A percentile compares a stretch with the other conserved stretches of the same genome.
Evolutionary conservation across 2,113 vertebrate genomes (phyloP).

Genomic region (Urocolius indicus): DNA sequence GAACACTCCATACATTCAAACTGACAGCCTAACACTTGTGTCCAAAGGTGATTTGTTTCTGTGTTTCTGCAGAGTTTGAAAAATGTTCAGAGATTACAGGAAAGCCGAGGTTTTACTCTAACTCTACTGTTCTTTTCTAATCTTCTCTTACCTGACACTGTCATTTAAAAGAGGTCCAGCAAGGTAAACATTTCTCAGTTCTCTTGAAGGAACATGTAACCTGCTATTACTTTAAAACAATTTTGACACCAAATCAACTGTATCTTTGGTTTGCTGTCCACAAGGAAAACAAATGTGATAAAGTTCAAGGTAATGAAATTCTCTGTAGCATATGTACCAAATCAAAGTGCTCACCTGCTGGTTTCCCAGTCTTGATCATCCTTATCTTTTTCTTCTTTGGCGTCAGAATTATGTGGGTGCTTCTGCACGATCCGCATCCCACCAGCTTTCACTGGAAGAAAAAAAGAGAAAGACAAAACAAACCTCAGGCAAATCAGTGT

Average conservation of each 20-base stretch:
- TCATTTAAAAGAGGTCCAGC: not conserved
- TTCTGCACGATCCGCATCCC: constrained; percentile 99
- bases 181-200: not conserved
- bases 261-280: not conserved
- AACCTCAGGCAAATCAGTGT: not conserved
- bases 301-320: not conserved
- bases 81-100: not conserved
- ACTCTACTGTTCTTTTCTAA: not conserved
- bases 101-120: not conserved
- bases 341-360: constrained; percentile 81
- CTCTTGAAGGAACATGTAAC: fast-evolving
- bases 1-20: fast-evolving
- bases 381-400: constrained; percentile 85
- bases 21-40: not conserved
- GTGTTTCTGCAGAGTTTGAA: not conserved
- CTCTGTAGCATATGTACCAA: not conserved
- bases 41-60: not conserved
- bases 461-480: constrained; percentile 6
- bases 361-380: constrained; percentile 92
- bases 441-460: constrained; percentile 90
- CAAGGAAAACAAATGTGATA: not conserved
- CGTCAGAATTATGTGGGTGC: constrained; percentile 83
- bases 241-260: not conserved
- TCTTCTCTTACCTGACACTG: not conserved
- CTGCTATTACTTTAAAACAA: not conserved